Conservation (phyloP, 2,113 vertebrate species). For the Rhynchomys soricoides region DNA sequence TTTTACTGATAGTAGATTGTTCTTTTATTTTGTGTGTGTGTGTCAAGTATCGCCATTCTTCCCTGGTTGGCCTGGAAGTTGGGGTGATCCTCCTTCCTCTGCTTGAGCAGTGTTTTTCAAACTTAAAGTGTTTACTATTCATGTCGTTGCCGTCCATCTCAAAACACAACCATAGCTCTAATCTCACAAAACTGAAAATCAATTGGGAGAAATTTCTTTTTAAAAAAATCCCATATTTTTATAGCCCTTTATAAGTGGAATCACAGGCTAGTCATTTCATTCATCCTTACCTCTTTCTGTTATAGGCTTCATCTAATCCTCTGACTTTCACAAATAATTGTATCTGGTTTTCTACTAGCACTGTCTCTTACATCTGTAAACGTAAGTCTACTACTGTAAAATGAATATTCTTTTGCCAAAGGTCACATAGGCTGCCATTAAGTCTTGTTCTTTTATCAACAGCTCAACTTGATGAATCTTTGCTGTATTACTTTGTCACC, state of each 20-base stretch:
- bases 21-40: neutral
- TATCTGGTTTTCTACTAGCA: neutral
- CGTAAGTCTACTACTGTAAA: neutral
- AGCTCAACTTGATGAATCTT: neutral
- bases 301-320: neutral
- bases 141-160: neutral
- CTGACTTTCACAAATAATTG: neutral
- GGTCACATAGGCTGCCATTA: neutral
- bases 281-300: neutral
- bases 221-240: neutral
- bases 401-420: neutral
- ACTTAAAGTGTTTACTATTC: neutral
- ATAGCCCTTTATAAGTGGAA: neutral
- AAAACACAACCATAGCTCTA: neutral
- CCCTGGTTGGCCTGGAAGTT: neutral
- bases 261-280: neutral
- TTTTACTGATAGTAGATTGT: neutral
- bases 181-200: neutral
- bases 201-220: neutral
- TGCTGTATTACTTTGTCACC: neutral
- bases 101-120: neutral
- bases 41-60: neutral
- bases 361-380: neutral
- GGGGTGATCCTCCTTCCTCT: neutral
- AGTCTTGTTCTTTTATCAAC: neutral